Conservation (phyloP, 2,888 invertebrate species). For the Cacoxenus indagator region DNA sequence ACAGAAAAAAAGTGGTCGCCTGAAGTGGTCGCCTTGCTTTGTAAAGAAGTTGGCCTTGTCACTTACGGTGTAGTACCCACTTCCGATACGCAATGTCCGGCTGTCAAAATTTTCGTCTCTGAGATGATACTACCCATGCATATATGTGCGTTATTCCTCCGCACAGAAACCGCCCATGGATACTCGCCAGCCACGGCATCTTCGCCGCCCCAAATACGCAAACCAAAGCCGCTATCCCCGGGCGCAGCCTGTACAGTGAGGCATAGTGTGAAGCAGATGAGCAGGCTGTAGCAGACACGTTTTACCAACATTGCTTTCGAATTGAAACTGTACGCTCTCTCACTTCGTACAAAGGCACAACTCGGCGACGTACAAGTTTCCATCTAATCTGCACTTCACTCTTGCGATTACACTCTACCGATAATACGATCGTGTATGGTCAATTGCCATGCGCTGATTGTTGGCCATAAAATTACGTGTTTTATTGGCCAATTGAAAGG, state of each 20-base stretch:
- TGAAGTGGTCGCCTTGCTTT: too few relatives aligned
- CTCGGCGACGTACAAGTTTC: conserved; percentile 33
- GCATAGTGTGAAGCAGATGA: conserved; percentile 26
- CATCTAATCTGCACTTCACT: conserved; percentile 6
- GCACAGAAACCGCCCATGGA: conserved; percentile 67
- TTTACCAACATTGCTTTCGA: conserved; percentile 42
- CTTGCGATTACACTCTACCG: neutral
- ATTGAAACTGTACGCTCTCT: conserved; percentile 29
- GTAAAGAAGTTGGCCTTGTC: too few relatives aligned
- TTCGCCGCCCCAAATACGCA: conserved; percentile 60
- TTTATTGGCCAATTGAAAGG: neutral
- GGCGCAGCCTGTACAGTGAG: conserved; percentile 31
- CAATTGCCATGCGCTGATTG: neutral
- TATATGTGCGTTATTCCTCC: conserved; percentile 49
- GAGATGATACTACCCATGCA: conserved; percentile 58
- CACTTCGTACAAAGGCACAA: neutral
- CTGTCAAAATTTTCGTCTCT: conserved; percentile 48
- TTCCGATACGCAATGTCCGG: conserved; percentile 58
- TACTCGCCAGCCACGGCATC: conserved; percentile 59
- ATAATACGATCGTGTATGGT: neutral
- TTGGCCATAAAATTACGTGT: neutral
- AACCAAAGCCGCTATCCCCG: conserved; percentile 27
- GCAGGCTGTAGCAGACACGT: conserved; percentile 44
- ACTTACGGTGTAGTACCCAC: conserved; percentile 53
- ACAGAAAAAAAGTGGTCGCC: neutral